Conservation (phyloP, 2,113 vertebrate species). For the Oncorhynchus mykiss region DNA sequence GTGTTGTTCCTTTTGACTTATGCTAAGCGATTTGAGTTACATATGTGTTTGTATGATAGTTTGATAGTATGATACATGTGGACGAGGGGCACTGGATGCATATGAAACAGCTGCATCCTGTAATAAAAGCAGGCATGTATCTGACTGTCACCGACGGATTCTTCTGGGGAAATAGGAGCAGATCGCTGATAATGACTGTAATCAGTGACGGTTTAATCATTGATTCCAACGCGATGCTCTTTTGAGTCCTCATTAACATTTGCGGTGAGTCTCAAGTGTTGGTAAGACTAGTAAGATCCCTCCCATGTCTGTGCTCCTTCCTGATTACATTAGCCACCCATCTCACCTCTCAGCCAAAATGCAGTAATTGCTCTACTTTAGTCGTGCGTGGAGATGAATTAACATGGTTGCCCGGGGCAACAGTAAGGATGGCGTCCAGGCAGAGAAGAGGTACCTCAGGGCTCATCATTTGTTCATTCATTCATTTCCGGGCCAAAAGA, state of each 20-base stretch:
- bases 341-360: constrained; percentile 1
- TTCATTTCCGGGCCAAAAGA: constrained; percentile 10
- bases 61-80: too few species aligned
- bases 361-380: constrained; percentile 17
- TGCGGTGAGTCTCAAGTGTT: neutral
- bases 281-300: neutral
- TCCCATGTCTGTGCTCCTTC: neutral
- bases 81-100: too few species aligned
- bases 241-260: constrained; percentile 15
- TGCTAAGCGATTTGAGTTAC: too few species aligned
- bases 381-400: constrained; percentile 32
- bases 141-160: too few species aligned
- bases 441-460: neutral
- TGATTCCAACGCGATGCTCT: neutral
- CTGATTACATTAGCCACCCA: constrained; percentile 18
- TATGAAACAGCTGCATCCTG: too few species aligned
- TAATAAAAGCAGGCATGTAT: too few species aligned
- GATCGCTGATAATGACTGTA: neutral
- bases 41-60: too few species aligned
- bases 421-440: neutral
- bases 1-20: too few species aligned
- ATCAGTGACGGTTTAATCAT: neutral
- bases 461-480: neutral
- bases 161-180: neutral
- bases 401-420: constrained; percentile 17